These are phyloP conservation scores for Grammomys dolichurus DNA, from an alignment of 2,113 vertebrate species.

Conservation along the genomic window DNA sequence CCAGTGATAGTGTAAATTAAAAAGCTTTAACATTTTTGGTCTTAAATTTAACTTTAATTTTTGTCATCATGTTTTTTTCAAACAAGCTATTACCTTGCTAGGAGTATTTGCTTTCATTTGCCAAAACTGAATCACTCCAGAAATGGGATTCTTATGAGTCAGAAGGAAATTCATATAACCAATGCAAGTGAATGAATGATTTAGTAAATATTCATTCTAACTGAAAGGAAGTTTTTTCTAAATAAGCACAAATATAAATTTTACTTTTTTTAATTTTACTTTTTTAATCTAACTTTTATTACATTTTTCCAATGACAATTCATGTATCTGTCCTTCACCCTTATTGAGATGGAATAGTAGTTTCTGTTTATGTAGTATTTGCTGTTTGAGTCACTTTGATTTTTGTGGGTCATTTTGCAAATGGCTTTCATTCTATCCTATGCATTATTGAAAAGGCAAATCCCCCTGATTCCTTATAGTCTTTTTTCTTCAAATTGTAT, in stretches of 20 bases:
- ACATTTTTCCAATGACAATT: constrained; percentile 51
- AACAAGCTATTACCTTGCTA: background rate
- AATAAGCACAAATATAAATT: background rate
- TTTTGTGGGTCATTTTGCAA: constrained; percentile 48
- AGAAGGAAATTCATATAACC: background rate
- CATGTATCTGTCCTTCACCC: constrained; percentile 63
- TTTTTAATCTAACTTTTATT: background rate
- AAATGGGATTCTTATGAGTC: background rate
- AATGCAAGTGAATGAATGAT: background rate
- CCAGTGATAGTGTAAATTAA: background rate
- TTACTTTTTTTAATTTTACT: background rate
- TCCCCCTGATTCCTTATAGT: background rate
- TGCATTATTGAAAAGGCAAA: constrained; percentile 15
- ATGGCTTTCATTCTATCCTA: constrained; percentile 7
- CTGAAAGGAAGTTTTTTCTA: background rate
- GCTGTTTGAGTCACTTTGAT: constrained; percentile 66
- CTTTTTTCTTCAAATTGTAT: background rate
- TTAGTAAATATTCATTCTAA: background rate
- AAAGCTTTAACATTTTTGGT: constrained; percentile 22
- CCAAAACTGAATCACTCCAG: background rate
- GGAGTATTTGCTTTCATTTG: background rate
- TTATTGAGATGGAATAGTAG: constrained; percentile 69
- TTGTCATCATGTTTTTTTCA: constrained; percentile 3
- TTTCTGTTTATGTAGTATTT: constrained; percentile 67
- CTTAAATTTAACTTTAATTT: background rate